Evolutionary conservation across 2,797 vertebrate genomes (phyloP).

Genomic region (Alexandromys oeconomus): DNA sequence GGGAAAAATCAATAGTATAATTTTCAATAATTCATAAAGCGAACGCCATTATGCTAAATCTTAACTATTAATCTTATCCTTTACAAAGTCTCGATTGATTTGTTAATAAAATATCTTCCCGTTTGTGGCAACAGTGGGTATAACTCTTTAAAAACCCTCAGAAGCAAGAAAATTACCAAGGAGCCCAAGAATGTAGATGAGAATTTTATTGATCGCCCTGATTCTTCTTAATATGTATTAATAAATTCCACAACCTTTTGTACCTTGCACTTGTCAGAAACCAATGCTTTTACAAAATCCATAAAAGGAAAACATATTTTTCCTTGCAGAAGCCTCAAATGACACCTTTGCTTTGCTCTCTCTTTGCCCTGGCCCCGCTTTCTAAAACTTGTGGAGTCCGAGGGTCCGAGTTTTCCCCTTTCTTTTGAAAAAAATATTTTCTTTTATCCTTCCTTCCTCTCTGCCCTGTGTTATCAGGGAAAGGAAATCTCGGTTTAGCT

Average conservation of each 20-base stretch:
- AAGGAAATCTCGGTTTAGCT: constrained; percentile 59
- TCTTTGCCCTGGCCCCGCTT: constrained; percentile 56
- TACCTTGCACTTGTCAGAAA: constrained; percentile 89
- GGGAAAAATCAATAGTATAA: constrained; percentile 90
- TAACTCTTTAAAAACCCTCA: constrained; percentile 92
- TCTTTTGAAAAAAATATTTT: constrained; percentile 45
- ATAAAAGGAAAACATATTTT: constrained; percentile 86
- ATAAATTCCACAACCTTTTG: constrained; percentile 92
- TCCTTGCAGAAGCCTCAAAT: constrained; percentile 83
- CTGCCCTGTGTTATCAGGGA: constrained; percentile 43
- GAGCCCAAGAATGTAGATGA: constrained; percentile 92
- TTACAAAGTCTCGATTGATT: constrained; percentile 93
- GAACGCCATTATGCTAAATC: constrained; percentile 91
- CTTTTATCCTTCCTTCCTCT: constrained; percentile 43
- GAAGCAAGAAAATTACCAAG: constrained; percentile 91
- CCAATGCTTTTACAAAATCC: constrained; percentile 88
- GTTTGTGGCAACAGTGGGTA: constrained; percentile 90
- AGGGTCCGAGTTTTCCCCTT: constrained; percentile 48
- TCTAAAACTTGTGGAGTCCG: constrained; percentile 79
- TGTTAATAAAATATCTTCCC: constrained; percentile 92
- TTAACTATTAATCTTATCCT: constrained; percentile 92
- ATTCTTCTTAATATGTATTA: constrained; percentile 92
- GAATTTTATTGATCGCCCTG: constrained; percentile 92
- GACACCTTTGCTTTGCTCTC: constrained; percentile 75
- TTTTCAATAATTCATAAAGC: constrained; percentile 92